Conservation (phyloP, 2,888 invertebrate species). For the Pteria penguin region DNA sequence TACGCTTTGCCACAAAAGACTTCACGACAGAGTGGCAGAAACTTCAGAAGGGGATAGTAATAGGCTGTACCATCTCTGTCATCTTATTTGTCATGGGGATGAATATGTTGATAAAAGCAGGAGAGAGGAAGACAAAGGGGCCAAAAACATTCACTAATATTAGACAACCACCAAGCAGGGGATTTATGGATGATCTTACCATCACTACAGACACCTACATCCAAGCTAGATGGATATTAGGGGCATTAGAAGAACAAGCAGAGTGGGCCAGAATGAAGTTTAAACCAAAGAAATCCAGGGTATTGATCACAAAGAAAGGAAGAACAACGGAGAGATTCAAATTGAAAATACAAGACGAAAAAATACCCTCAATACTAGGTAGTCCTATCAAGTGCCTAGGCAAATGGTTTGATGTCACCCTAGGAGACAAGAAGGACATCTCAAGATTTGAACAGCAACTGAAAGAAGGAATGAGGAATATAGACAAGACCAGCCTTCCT, state of each 20-base stretch:
- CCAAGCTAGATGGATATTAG: conserved; percentile 27
- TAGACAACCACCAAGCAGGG: conserved; percentile 7
- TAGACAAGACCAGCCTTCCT: no score
- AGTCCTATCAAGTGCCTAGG: no score
- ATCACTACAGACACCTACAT: conserved; percentile 29
- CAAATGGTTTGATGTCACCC: no score
- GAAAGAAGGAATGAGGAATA: no score
- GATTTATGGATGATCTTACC: conserved; percentile 30
- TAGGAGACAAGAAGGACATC: no score
- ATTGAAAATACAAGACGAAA: no score
- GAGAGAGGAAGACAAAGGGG: conserved; percentile 21
- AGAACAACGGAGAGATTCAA: no score
- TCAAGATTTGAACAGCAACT: no score
- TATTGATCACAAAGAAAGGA: no score
- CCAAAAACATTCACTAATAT: conserved; percentile 9
- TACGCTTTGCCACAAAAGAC: background rate
- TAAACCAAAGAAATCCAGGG: no score
- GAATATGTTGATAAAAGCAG: conserved; percentile 24
- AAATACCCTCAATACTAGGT: no score
- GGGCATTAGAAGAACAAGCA: conserved; percentile 13
- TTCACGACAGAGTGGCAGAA: background rate
- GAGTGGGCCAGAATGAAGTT: no score
- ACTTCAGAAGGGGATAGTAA: background rate
- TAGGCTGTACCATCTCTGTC: background rate
- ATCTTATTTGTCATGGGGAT: background rate